Evolutionary conservation across 1,140 invertebrate genomes (phyloP), one percentile per base, ranked within the genome.

Genomic region (Holotrichia oblita): DNA sequence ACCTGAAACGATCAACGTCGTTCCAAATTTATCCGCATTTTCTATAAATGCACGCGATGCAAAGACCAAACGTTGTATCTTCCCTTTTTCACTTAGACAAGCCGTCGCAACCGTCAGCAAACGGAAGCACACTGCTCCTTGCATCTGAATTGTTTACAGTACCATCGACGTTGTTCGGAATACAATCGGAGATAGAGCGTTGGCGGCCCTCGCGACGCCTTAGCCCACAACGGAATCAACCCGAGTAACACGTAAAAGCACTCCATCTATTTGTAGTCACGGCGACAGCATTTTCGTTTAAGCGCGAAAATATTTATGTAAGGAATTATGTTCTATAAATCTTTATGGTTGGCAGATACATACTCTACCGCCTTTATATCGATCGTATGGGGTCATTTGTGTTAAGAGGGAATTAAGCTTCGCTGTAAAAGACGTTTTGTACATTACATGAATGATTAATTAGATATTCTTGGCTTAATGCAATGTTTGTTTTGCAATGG

Each of bases 221-320:
- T n/a, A n/a, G n/a, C n/a, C 44, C 44, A n/a, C 44, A 9, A n/a
- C 4, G n/a, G 44, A 12, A 48, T 48, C 44, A 48, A 48, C 27
- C 22, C 22, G n/a, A n/a, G 64, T 27, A 40, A 73, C 72, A 73
- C 24, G 40, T 42, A 73, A 73, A 73, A 73, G 72, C 72, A 73
- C 72, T 73, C 72, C 24, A 41, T 73, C 40, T 73, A 73, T 73
- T 73, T 73, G 72, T 27, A 73, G 27, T 22, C 61, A 64, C 61
- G 24, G 61, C 17, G 61, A 73, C 72, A 41, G 72, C 27, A 12
- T 73, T 73, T 73, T 42, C 40, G 72, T 17, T 73, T 73, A 73
- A 73, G 72, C 27, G 40, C 40, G 40, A 40, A 73, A 73, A 73
- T 73, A 73, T 73, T 73, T 73, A 40, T 42, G 72, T 73, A 64